Percentiles rank a stretch among this genome's conserved stretches.
Conservation (phyloP, 2,113 vertebrate species). For the Athene noctua region DNA sequence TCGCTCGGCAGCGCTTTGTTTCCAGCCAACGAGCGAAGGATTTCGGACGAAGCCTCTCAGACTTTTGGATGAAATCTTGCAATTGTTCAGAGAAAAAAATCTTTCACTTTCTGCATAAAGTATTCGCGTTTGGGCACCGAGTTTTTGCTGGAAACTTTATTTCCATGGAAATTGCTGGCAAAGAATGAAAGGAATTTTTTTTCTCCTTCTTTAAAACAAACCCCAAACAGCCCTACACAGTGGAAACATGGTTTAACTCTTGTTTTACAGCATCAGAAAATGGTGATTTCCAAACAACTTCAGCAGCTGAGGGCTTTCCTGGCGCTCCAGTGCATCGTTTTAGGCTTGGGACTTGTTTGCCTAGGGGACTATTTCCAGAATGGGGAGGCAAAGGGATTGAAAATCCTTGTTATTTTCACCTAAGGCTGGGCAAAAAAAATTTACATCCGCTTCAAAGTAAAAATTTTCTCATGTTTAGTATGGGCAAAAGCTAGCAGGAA, state of each 20-base stretch:
- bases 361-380: not conserved
- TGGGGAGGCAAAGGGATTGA: not conserved
- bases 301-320: not conserved
- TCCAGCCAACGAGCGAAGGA: not conserved
- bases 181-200: conserved; percentile 54
- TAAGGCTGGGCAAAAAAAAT: not conserved
- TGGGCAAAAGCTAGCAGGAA: rapidly evolving
- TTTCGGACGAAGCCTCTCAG: not conserved
- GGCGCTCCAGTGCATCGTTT: not conserved
- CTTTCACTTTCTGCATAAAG: conserved; percentile 32
- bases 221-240: not conserved
- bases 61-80: conserved; percentile 20
- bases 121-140: not conserved
- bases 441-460: not conserved
- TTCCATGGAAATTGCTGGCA: conserved; percentile 62
- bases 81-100: conserved; percentile 49
- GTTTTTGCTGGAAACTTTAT: conserved; percentile 52
- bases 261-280: conserved; percentile 33
- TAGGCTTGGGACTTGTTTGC: not conserved
- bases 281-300: not conserved
- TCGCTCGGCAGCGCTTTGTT: not conserved
- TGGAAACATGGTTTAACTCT: conserved; percentile 53
- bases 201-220: not conserved
- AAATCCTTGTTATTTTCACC: not conserved
- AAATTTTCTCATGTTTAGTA: not conserved